Conservation (phyloP, 2,113 vertebrate species). For the Upupa epops region DNA sequence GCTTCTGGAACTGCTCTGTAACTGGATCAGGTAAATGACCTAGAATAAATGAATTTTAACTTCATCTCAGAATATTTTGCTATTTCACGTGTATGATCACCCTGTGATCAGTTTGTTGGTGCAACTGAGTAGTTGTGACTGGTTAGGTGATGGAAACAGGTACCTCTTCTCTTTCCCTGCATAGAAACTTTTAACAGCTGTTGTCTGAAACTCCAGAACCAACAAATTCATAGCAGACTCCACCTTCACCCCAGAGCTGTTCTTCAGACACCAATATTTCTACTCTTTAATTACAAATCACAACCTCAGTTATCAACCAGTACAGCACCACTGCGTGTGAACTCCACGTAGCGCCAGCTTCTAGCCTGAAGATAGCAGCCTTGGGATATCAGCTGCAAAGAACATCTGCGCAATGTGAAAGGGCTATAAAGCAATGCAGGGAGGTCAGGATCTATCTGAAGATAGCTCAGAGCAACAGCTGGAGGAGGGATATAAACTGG, state of each 20-base stretch:
- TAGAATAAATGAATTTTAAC: background rate
- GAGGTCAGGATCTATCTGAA: background rate
- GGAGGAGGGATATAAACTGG: background rate
- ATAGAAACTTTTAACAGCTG: background rate
- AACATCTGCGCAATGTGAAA: background rate
- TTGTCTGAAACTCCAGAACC: background rate
- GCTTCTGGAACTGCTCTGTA: background rate
- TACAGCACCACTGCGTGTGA: background rate
- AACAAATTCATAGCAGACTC: background rate
- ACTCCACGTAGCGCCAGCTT: background rate
- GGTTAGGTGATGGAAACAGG: background rate
- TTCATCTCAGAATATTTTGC: background rate
- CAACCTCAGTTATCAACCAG: background rate
- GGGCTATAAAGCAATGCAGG: background rate
- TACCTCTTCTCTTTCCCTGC: background rate
- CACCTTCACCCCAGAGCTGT: background rate
- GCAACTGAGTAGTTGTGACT: background rate
- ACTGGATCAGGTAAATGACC: background rate
- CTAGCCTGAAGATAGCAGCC: background rate
- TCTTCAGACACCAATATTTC: background rate
- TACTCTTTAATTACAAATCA: background rate
- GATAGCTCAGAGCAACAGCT: conserved; percentile 11
- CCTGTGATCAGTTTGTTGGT: background rate
- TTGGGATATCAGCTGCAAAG: background rate
- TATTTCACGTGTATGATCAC: background rate